Conservation (phyloP, 2,797 vertebrate species). For the Rhyacichthys aspro region DNA sequence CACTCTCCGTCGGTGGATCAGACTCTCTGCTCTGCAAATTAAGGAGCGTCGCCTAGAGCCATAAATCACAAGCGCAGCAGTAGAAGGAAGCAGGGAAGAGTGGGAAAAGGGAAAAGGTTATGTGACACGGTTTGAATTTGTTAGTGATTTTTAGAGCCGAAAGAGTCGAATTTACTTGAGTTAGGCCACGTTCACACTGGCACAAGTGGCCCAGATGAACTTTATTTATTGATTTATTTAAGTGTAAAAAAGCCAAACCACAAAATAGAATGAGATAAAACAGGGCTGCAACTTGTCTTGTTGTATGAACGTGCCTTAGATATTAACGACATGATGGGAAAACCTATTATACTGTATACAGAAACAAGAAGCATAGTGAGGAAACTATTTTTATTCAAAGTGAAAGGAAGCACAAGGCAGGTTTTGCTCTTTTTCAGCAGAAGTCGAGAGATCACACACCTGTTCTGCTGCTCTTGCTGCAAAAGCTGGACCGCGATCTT, state of each 20-base stretch:
- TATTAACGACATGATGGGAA: too few species aligned
- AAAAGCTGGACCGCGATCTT: slow-evolving; percentile 95
- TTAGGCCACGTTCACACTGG: neutral
- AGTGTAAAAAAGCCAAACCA: too few species aligned
- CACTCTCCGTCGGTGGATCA: slow-evolving; percentile 91
- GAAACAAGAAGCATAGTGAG: slow-evolving; percentile 31
- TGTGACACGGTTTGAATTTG: slow-evolving; percentile 65
- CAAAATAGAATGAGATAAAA: too few species aligned
- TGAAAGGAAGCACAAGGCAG: neutral
- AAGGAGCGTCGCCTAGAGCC: slow-evolving; percentile 88
- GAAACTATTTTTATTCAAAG: too few species aligned
- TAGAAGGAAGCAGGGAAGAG: slow-evolving; percentile 67
- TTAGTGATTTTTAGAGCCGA: slow-evolving; percentile 60
- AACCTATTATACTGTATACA: neutral
- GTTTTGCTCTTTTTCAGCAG: neutral
- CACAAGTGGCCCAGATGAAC: neutral
- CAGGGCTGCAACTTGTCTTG: neutral
- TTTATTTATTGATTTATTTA: too few species aligned
- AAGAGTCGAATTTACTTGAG: neutral
- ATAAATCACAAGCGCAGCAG: slow-evolving; percentile 65
- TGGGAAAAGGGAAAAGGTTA: slow-evolving; percentile 13
- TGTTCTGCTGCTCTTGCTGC: slow-evolving; percentile 96
- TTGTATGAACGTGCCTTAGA: neutral
- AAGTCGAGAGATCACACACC: slow-evolving; percentile 72
- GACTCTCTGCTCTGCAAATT: slow-evolving; percentile 94